Base-by-base conservation (phyloP, 2,113 vertebrate species). In the Seriola dumerili region DNA sequence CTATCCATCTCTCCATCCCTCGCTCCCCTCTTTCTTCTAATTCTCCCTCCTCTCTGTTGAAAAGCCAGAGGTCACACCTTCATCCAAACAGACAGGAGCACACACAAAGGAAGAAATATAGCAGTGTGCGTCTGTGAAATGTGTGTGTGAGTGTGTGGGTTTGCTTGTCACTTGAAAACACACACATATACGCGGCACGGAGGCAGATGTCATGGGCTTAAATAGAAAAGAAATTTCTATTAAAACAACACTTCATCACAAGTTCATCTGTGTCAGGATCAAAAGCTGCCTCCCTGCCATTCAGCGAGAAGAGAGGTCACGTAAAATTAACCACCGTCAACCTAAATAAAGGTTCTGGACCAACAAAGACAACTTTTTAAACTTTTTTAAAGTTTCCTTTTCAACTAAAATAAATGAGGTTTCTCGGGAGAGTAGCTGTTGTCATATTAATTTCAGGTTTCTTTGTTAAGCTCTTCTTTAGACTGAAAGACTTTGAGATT, bases 41-140 rank as follows among this genome's bases (percentile, higher is more conserved):
- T 78, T 88, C 88, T 85, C 48, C 46, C 63, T 78, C 76, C 76
- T 90, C 71, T 77, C 67, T 88, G 81, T 77, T 40, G 73, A 86
- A 88, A 81, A 92, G 92, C 91, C 91, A 93, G 89, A 91, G 87
- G 92, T 93, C 92, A 90, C 78, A 78, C 59, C 80, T 91, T 91
- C 83, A 89, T 86, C 80, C 88, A 76, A 84, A 74, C 72, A 84
- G 80, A 88, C 79, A 76, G 62, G 57, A 79, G 50, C 85, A 86
- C 82, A 87, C 76, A 75, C 76, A 76, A 67, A 84, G 17, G 23
- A 69, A 69, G 63, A 71, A 62, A 63, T 54, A 25, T 62, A 38
- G 46, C 0, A 4, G 14, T 34, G 13, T 67, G 61, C 25, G 55
- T 66, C 42, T 80, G 29, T 40, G 50, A 72, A 64, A 40, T 75